A percentile compares a stretch with the other conserved stretches of the same genome.
phyloP scores from a whole-genome alignment of 1,140 invertebrate species.

The Alviniconcha marisindica region DNA sequence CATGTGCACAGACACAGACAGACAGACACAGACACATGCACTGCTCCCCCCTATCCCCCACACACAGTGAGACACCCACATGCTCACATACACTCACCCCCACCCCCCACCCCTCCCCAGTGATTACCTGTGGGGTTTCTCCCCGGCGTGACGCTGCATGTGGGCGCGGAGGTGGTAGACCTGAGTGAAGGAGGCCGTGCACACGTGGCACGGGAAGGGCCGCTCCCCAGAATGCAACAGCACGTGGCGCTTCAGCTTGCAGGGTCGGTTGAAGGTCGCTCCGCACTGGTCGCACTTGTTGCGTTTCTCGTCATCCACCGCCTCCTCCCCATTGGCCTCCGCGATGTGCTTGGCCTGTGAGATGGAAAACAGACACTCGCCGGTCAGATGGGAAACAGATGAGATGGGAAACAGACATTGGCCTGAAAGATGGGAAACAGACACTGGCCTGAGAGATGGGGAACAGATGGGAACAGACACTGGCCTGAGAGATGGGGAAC shows the following conservation, averaged over 20 bases:
- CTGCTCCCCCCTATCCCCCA: too few species aligned
- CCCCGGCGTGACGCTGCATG: conserved; percentile 44
- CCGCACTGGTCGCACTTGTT: conserved; percentile 40
- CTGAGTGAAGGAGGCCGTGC: conserved; percentile 31
- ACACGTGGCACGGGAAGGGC: conserved; percentile 34
- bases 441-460: too few species aligned
- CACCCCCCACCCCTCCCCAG: too few species aligned
- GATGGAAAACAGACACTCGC: conserved; percentile 11
- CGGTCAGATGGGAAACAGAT: conserved; percentile 8
- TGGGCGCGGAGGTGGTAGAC: conserved; percentile 30
- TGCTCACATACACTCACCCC: too few species aligned
- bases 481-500: too few species aligned
- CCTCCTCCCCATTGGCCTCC: conserved; percentile 4
- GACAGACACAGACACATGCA: too few species aligned
- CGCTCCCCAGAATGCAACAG: conserved; percentile 43
- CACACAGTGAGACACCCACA: too few species aligned
- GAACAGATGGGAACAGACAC: too few species aligned
- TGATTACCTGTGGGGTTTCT: conserved; percentile 32
- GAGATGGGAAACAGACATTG: too few species aligned
- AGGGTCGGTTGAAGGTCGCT: conserved; percentile 37
- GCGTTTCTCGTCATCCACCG: conserved; percentile 11
- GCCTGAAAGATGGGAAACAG: too few species aligned
- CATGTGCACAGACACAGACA: too few species aligned
- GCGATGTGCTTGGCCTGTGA: conserved; percentile 9
- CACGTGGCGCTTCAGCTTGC: conserved; percentile 39